A percentile compares a stretch with the other conserved stretches of the same genome.
Conservation (phyloP, 2,888 invertebrate genomes). For the Endotricha flammealis region DNA sequence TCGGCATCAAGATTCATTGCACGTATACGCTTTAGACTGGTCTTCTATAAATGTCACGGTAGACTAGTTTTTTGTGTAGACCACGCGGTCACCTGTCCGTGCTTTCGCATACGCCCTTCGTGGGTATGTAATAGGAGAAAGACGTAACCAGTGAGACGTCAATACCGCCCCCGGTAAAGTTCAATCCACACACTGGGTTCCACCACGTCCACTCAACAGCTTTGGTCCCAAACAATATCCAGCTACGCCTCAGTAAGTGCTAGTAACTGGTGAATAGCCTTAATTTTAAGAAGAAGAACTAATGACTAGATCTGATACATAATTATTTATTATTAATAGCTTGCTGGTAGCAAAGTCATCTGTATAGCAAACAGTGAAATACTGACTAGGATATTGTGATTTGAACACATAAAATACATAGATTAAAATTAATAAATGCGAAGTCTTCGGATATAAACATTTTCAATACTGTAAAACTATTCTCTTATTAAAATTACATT, state of each 20-base stretch:
- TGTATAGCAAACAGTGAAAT: no score
- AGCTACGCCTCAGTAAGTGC: slow-evolving; percentile 60
- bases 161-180: slow-evolving; percentile 45
- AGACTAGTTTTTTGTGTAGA: no score
- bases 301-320: slow-evolving; percentile 4
- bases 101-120: no score
- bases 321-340: no score
- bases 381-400: no score
- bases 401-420: slow-evolving; percentile 3
- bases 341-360: no score
- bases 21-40: no score
- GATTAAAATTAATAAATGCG: neutral
- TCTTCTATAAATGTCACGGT: no score
- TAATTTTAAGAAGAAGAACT: slow-evolving; percentile 7
- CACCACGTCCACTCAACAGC: slow-evolving; percentile 42
- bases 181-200: slow-evolving; percentile 43
- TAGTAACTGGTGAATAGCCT: slow-evolving; percentile 9
- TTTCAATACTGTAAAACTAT: neutral
- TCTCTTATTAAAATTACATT: neutral
- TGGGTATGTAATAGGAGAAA: slow-evolving; percentile 34
- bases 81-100: no score
- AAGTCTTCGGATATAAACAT: neutral
- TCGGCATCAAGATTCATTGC: no score
- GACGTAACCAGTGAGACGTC: slow-evolving; percentile 71
- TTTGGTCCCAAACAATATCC: slow-evolving; percentile 63